Base-by-base conservation (phyloP, 2,797 vertebrate genomes). In the Enteromius fasciolatus region DNA sequence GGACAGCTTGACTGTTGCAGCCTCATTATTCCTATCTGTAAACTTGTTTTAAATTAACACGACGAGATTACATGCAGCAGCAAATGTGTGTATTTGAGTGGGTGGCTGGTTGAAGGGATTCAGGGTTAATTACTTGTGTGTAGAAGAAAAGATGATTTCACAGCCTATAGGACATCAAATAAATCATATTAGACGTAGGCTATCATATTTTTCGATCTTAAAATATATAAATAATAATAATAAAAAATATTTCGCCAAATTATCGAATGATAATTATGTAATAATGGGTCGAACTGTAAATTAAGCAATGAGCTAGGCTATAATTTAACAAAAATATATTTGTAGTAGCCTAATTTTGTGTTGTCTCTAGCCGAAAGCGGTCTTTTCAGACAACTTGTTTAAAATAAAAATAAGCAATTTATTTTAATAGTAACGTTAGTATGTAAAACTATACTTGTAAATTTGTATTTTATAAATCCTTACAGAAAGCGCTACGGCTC, bases 41-140 rank as follows among this genome's bases (percentile, higher is more conserved):
- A 20, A 28, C 25, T 44, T 80, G 50, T 69, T 80, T 6, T 54
- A 28, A 80, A 69, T 57, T 5, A 80, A 39, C 77, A 79, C 31
- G 54, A 52, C 41, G 36, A 79, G 4, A n/a, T 5, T 25, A 31
- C n/a, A 39, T 33, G 18, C 23, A 23, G 18, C 23, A 50, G 68
- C 66, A 80, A 14, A n/a, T 59, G 23, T 78, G 61, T 78, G 46
- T 52, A 5, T 50, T 31, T 59, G 52, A 17, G 36, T 70, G 36
- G 63, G 46, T 23, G 48, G 12, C n/a, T 52, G 46, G 18, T 46
- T 39, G 14, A n/a, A 12, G 7, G 28, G 61, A 50, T 78, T 31
- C 41, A 31, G 18, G 28, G 63, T 67, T 67, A 33, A 66, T 78
- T 67, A 39, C 28, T 67, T 48, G 1, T 48, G 17, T 67, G 44